Evolutionary conservation across 2,113 vertebrate genomes (phyloP).

Genomic region (Limnothrissa miodon): DNA sequence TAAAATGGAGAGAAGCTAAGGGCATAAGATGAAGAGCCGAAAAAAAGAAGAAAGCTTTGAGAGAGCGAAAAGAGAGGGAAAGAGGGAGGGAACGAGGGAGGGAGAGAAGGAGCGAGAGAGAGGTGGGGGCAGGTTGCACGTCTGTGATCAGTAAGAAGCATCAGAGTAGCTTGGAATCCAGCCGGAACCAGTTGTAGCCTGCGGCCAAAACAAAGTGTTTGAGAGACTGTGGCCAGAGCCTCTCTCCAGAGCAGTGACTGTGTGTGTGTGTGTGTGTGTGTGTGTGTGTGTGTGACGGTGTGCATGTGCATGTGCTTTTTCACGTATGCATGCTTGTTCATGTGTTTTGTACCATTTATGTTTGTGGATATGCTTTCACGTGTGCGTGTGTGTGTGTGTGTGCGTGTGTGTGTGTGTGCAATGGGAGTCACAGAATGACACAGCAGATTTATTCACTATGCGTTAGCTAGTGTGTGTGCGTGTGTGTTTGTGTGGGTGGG

Average conservation of each 20-base stretch:
- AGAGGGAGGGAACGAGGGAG: background rate
- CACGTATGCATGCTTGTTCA: background rate
- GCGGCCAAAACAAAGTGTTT: constrained; percentile 67
- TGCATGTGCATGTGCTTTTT: background rate
- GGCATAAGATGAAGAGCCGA: constrained; percentile 38
- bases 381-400: background rate
- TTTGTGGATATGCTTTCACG: no score
- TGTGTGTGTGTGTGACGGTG: background rate
- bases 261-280: constrained; percentile 31
- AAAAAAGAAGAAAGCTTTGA: constrained; percentile 34
- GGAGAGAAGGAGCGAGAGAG: background rate
- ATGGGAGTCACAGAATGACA: background rate
- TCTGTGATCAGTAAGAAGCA: constrained; percentile 39
- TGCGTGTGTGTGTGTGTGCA: no score
- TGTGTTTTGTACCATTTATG: background rate
- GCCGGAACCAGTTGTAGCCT: constrained; percentile 69
- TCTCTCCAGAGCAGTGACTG: background rate
- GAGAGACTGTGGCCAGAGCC: constrained; percentile 25
- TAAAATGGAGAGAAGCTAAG: background rate
- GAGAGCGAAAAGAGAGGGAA: background rate
- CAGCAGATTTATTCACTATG: background rate
- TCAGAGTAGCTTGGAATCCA: constrained; percentile 66
- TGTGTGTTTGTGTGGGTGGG: background rate
- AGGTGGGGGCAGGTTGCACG: constrained; percentile 17
- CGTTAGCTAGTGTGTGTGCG: background rate